Evolutionary conservation across 2,113 vertebrate genomes (phyloP), one percentile per base, ranked within the genome.

Genomic region (Motacilla tschutschensis): DNA sequence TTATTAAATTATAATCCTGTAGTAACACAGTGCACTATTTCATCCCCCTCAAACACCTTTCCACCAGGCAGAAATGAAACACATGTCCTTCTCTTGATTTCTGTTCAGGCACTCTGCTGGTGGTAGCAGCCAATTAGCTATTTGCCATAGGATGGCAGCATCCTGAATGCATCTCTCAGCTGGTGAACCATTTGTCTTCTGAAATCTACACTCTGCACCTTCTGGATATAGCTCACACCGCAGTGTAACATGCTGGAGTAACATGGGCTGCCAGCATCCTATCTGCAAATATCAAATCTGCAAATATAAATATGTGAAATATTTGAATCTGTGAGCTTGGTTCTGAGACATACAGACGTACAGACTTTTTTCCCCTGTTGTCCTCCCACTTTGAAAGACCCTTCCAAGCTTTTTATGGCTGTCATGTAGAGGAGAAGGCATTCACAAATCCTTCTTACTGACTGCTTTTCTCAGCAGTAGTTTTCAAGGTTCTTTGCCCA

Each of bases 121-220:
- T 33, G 31, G 40, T 14, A 66, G 59, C 22, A 87, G 50, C 59
- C 64, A 58, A 18, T 79, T 58, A 69, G 51, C 43, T 57, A 5
- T 82, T 75, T 88, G 29, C 57, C 14, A 3, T 43, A 41, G 71
- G 50, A 69, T 16, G 36, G 77, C 31, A 60, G 62, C 48, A 66
- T 43, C 58, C 22, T 55, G 24, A 63, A 55, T 0, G 1, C 14
- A 0, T 25, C 17, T 28, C 70, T 79, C 81, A 74, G 33, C 75
- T 81, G 54, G 31, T 40, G 81, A 79, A 66, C 81, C 60, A 40
- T 47, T 85, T 70, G 36, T 48, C 57, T 66, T 83, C 57, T 51
- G 48, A 72, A 86, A 74, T 36, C 66, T 28, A 28, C 1, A 0
- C 25, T 48, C 67, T 76, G 24, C 62, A 60, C 48, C 47, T 35